Conservation (phyloP, 2,113 vertebrate genomes). For the Saimiri boliviensis region DNA sequence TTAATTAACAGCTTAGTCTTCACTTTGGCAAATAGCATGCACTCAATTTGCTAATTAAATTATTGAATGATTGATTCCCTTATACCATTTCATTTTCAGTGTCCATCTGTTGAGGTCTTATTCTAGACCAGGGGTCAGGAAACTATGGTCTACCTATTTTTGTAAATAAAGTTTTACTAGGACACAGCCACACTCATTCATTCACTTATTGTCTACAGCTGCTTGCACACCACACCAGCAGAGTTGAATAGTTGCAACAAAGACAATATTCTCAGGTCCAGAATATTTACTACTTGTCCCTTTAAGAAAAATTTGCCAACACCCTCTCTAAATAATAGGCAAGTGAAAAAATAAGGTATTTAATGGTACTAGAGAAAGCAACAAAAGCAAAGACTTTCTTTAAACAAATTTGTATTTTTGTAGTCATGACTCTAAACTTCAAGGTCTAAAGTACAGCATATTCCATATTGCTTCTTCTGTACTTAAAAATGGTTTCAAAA, state of each 20-base stretch:
- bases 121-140: not conserved
- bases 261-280: not conserved
- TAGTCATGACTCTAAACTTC: not conserved
- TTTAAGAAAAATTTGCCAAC: constrained; percentile 2
- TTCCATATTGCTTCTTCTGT: not conserved
- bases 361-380: constrained; percentile 24
- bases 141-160: not conserved
- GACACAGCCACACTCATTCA: not conserved
- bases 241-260: not conserved
- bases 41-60: constrained; percentile 28
- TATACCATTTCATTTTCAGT: not conserved
- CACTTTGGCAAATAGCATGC: not conserved
- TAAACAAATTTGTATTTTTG: constrained; percentile 44
- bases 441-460: not conserved
- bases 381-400: constrained; percentile 24
- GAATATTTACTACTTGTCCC: not conserved
- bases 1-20: constrained; percentile 32
- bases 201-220: not conserved
- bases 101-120: constrained; percentile 4
- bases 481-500: not conserved
- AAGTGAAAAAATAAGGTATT: constrained; percentile 22
- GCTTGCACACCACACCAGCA: not conserved
- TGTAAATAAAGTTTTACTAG: not conserved
- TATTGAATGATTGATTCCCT: not conserved
- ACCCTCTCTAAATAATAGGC: not conserved